Base-by-base conservation (phyloP, 1,140 invertebrate species). In the Pseudachorutes palmiensis region DNA sequence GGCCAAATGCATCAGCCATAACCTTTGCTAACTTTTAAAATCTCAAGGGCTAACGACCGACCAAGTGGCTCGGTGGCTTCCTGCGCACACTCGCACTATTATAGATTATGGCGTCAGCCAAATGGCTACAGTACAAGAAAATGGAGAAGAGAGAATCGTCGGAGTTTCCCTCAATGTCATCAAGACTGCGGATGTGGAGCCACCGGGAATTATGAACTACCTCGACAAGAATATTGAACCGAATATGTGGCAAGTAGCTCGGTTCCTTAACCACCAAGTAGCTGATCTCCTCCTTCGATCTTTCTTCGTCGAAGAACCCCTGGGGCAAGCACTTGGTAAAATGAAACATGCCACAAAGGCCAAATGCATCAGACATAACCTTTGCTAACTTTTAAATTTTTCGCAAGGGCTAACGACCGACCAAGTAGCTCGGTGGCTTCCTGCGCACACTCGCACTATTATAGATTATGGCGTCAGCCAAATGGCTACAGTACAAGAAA, bases 351-450 rank as follows among this genome's bases (percentile, higher is more conserved):
- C n/a, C n/a, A n/a, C n/a, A n/a, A n/a, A n/a, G n/a, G n/a, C n/a
- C n/a, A n/a, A n/a, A n/a, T n/a, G n/a, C n/a, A n/a, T n/a, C n/a
- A n/a, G n/a, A n/a, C n/a, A n/a, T n/a, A n/a, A n/a, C n/a, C n/a
- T n/a, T n/a, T n/a, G n/a, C n/a, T n/a, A n/a, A n/a, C n/a, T n/a
- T n/a, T n/a, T n/a, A n/a, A n/a, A 19, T 45, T 45, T 45, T 45
- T 19, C n/a, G 19, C 5, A 28, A 62, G 65, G 65, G 26, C 28
- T 67, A 30, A 63, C 65, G 9, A 30, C 58, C 2, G 29, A 31
- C 12, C 65, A 67, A 62, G 65, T 67, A 5, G n/a, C 31, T 2
- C 65, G 65, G 19, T 67, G 65, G 65, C 58, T 67, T 30, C 65
- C 65, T 5, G 24, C 41, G 2, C 58, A 67, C 45, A 67, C 58